Base-by-base conservation (phyloP, 2,113 vertebrate species). In the Aythya baeri region DNA sequence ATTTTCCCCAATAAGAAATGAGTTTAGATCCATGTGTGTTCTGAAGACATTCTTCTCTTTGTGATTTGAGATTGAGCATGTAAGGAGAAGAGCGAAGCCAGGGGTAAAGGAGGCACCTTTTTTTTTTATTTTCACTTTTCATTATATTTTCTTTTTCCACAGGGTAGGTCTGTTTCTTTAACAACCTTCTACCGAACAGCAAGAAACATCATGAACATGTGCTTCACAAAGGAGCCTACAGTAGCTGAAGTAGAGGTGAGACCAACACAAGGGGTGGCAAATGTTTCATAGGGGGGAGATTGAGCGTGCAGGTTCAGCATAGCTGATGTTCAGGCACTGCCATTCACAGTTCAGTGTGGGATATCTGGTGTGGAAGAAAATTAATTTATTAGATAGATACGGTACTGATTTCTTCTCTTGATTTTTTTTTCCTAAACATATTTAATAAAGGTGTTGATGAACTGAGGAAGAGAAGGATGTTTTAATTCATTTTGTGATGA, bases 171-270 rank as follows among this genome's bases (percentile, higher is more conserved):
- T 36, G 99, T 99, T 98, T 99, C 99, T 94, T 98, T 99, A 98
- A 99, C 99, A 80, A 99, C 99, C 91, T 99, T 99, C 98, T 99
- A 99, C 98, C 98, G 99, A 98, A 99, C 99, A 97, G 99, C 99
- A 91, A 98, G 99, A 96, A 99, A 99, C 95, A 99, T 99, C 96
- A 99, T 99, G 99, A 99, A 98, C 95, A 99, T 99, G 99, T 99
- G 99, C 97, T 99, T 99, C 97, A 99, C 98, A 52, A 99, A 99
- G 97, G 99, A 99, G 96, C 99, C 99, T 4, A 98, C 98, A 4
- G 99, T 99, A 94, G 98, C 98, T 49, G 99, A 99, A 91, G 99
- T 99, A 18, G 99, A 99, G 99, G 99, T 99, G 91, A 97, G 98
- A 36, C 49, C 65, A 67, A 9, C 63, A 43, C 8, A 38, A 16